These are phyloP conservation scores for Drosophila trapezifrons DNA, from an alignment of 1,140 invertebrate genomes.

Conservation along the genomic window DNA sequence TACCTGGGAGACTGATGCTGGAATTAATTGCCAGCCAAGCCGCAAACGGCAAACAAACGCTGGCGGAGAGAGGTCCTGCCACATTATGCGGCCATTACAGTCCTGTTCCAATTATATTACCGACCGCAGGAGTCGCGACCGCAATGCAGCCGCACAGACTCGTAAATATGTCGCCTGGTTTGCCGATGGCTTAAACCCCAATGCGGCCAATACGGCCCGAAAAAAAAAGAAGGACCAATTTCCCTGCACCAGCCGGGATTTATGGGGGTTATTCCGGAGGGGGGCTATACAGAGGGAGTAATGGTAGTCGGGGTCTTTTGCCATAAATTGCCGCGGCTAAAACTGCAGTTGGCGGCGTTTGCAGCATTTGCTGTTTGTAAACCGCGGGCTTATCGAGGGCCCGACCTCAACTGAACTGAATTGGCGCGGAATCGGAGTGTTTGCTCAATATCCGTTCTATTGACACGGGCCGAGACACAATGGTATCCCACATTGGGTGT, in stretches of 20 bases:
- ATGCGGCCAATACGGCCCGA: constrained; percentile 35
- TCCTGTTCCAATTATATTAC: constrained; percentile 51
- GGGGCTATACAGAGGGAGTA: background rate
- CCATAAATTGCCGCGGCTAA: constrained; percentile 78
- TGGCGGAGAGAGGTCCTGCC: constrained; percentile 21
- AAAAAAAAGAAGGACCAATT: constrained; percentile 43
- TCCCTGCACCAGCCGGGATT: constrained; percentile 58
- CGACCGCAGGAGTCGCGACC: constrained; percentile 47
- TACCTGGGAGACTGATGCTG: constrained; percentile 22
- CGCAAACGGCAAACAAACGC: constrained; percentile 62
- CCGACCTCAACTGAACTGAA: constrained; percentile 41
- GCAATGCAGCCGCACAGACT: constrained; percentile 49
- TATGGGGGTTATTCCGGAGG: constrained; percentile 50
- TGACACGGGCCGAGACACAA: constrained; percentile 37
- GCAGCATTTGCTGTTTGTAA: constrained; percentile 51
- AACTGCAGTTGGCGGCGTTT: constrained; percentile 64
- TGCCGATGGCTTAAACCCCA: constrained; percentile 69
- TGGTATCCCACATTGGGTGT: background rate
- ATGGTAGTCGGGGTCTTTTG: constrained; percentile 33
- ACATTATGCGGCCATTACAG: constrained; percentile 77
- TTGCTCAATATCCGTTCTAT: constrained; percentile 60
- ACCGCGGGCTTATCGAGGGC: constrained; percentile 51
- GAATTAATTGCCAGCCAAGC: constrained; percentile 66
- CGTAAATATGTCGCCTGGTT: constrained; percentile 75
- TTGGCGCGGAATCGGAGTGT: constrained; percentile 33